Conservation (phyloP, 92 coral and sea anemone species). For the Siderastrea radians region DNA sequence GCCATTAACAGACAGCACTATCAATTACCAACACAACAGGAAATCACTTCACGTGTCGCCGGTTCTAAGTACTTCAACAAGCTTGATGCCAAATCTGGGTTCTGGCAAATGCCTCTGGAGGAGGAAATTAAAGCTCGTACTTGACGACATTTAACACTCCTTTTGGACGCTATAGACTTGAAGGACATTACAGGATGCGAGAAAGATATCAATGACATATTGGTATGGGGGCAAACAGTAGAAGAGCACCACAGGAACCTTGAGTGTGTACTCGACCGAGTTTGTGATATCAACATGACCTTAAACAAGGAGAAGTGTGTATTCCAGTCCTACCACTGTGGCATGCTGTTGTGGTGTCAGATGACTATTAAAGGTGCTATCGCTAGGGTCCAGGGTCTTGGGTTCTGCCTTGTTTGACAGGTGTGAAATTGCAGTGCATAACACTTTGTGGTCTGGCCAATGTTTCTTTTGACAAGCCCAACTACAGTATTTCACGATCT, state of each 20-base stretch:
- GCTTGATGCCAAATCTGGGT: conserved; percentile 68
- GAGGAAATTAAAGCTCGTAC: conserved; percentile 63
- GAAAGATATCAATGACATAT: conserved; percentile 75
- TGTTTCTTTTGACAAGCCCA: conserved; percentile 40
- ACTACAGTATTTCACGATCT: conserved; percentile 35
- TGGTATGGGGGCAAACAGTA: conserved; percentile 72
- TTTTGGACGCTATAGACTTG: conserved; percentile 62
- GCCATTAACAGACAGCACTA: conserved; percentile 61
- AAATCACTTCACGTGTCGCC: conserved; percentile 62
- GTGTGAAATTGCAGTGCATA: conserved; percentile 16
- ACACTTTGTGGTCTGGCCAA: conserved; percentile 35
- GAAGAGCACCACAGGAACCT: conserved; percentile 68
- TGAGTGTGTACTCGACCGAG: conserved; percentile 35
- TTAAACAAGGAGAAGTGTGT: conserved; percentile 68
- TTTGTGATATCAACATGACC: conserved; percentile 55
- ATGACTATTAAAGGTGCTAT: not conserved
- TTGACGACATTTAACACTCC: conserved; percentile 77
- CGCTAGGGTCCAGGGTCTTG: not conserved
- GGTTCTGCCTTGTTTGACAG: not conserved
- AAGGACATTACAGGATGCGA: conserved; percentile 68
- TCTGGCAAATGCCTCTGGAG: conserved; percentile 68
- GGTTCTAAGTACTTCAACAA: conserved; percentile 73
- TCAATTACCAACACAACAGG: conserved; percentile 77
- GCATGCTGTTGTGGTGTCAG: conserved; percentile 37
- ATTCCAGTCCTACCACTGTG: conserved; percentile 51